Conservation (phyloP, 2,797 vertebrate genomes). For the Sebastes ruberrimus region DNA sequence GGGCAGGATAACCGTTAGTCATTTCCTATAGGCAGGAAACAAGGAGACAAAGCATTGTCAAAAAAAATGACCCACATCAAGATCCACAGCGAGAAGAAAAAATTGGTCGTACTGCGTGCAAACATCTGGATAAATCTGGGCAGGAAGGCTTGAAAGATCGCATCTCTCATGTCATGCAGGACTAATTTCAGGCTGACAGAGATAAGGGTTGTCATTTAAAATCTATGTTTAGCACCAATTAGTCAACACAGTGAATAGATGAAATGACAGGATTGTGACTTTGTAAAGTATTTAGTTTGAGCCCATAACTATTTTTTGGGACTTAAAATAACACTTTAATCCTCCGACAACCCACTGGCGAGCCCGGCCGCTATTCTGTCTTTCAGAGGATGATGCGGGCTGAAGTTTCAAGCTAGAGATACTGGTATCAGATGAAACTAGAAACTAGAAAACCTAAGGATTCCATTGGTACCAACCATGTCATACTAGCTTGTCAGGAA, state of each 20-base stretch:
- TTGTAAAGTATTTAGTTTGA: background rate
- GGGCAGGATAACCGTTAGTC: constrained; percentile 46
- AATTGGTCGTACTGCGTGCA: background rate
- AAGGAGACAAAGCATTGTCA: constrained; percentile 14
- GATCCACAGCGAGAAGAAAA: background rate
- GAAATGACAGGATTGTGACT: background rate
- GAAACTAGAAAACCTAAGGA: no score
- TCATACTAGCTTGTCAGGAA: no score
- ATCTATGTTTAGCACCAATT: background rate
- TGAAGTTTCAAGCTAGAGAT: no score
- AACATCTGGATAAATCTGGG: background rate
- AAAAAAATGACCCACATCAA: background rate
- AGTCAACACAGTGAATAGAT: background rate
- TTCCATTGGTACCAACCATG: no score
- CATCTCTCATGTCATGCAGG: background rate
- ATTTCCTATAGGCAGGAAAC: constrained; percentile 65
- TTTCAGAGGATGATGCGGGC: no score
- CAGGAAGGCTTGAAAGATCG: background rate
- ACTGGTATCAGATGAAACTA: no score
- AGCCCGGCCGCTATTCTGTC: no score
- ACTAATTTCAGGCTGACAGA: background rate
- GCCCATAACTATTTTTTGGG: background rate
- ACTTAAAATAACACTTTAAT: background rate
- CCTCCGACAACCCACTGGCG: no score
- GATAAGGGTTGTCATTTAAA: background rate